A percentile compares a stretch with the other conserved stretches of the same genome.
These are phyloP conservation scores for Agelastica alni DNA, from an alignment of 2,888 invertebrate species.

Conservation along the genomic window DNA sequence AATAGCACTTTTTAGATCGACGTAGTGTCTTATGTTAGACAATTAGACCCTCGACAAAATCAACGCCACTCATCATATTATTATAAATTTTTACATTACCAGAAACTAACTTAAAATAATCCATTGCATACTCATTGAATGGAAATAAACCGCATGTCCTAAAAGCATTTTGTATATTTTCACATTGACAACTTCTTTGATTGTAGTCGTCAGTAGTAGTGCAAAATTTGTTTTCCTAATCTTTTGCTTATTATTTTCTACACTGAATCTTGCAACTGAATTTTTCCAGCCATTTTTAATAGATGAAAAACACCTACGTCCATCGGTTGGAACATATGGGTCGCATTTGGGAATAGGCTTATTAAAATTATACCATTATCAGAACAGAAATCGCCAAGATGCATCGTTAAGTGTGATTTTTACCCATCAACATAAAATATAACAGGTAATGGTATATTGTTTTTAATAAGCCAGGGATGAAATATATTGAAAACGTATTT, in stretches of 20 bases:
- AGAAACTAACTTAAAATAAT: too few species aligned
- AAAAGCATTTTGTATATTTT: conserved; percentile 16
- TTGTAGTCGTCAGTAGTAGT: conserved; percentile 10
- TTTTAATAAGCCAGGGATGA: background rate
- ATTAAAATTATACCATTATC: conserved; percentile 5
- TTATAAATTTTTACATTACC: too few species aligned
- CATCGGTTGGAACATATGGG: conserved; percentile 20
- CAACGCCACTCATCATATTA: too few species aligned
- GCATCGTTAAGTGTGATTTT: conserved; percentile 9
- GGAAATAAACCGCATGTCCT: conserved; percentile 17
- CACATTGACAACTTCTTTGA: conserved; percentile 6
- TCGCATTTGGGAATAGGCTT: conserved; percentile 15
- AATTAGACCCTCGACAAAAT: too few species aligned
- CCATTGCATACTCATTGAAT: too few species aligned
- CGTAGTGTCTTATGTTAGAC: too few species aligned
- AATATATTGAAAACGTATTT: background rate
- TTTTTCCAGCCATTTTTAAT: conserved; percentile 14
- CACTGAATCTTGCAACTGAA: conserved; percentile 12
- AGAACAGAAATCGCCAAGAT: conserved; percentile 14
- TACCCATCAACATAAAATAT: conserved; percentile 11
- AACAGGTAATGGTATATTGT: background rate
- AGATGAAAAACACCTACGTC: conserved; percentile 17
- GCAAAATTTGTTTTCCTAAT: conserved; percentile 19
- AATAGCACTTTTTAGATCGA: too few species aligned
- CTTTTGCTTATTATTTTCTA: conserved; percentile 12